A percentile compares a stretch with the other conserved stretches of the same genome.
These are phyloP conservation scores for Hirudo medicinalis DNA, from an alignment of 1,140 invertebrate species.

Conservation along the genomic window DNA sequence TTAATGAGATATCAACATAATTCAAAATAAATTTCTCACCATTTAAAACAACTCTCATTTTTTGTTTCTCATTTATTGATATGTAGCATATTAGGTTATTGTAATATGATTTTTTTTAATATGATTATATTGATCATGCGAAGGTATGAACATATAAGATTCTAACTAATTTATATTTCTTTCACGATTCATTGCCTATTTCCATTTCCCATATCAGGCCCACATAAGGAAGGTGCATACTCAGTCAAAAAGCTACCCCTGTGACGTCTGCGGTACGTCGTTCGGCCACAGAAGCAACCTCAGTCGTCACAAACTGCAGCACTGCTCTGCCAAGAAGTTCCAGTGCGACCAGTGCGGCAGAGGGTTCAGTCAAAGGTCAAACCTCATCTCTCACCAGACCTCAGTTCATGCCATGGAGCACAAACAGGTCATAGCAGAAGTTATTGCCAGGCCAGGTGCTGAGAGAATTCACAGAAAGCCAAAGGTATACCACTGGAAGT, in stretches of 20 bases:
- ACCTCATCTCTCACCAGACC: conserved; percentile 4
- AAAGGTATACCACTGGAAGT: background rate
- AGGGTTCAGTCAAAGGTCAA: conserved; percentile 17
- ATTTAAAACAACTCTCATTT: no score
- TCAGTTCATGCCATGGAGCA: background rate
- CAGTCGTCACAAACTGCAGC: conserved; percentile 3
- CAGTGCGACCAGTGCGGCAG: conserved; percentile 15
- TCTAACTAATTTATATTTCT: no score
- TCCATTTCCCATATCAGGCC: background rate
- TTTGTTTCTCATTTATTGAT: no score
- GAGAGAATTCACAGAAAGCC: conserved; percentile 14
- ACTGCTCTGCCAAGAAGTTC: background rate
- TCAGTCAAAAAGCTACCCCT: conserved; percentile 2
- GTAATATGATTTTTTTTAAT: no score
- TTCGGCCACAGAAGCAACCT: conserved; percentile 16
- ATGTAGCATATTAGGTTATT: no score
- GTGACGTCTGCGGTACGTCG: conserved; percentile 1
- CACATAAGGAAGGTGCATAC: background rate
- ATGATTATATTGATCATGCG: no score
- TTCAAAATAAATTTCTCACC: no score
- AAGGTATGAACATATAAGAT: background rate
- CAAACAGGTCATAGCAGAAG: background rate
- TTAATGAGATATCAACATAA: no score
- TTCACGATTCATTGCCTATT: no score
- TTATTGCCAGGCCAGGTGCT: background rate